These are phyloP conservation scores for Carterocephalus palaemon DNA, from an alignment of 2,888 invertebrate genomes.

Conservation along the genomic window DNA sequence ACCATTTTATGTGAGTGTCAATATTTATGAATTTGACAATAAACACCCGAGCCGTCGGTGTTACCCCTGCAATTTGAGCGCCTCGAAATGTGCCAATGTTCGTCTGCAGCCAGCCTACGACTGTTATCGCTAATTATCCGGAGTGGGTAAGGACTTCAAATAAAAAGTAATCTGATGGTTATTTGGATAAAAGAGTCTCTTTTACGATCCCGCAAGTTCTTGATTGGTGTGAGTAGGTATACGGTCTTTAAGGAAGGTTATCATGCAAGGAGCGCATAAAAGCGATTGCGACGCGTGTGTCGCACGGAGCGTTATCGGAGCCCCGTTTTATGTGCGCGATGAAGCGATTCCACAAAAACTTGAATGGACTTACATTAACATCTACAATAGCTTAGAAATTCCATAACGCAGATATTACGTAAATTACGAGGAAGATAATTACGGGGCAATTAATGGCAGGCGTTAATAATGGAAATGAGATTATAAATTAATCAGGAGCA, in stretches of 20 bases:
- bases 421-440: conserved; percentile 47
- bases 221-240: conserved; percentile 53
- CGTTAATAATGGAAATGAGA: conserved; percentile 55
- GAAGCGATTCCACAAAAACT: conserved; percentile 19
- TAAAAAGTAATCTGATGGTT: conserved; percentile 66
- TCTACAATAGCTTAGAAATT: conserved; percentile 27
- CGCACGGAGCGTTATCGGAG: conserved; percentile 47
- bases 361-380: conserved; percentile 15
- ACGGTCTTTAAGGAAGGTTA: conserved; percentile 56
- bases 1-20: conserved; percentile 67
- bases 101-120: conserved; percentile 33
- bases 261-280: conserved; percentile 67
- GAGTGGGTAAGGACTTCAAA: conserved; percentile 54
- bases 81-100: conserved; percentile 45
- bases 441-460: conserved; percentile 45
- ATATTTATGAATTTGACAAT: conserved; percentile 77
- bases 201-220: conserved; percentile 53
- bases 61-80: conserved; percentile 59
- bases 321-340: conserved; percentile 40
- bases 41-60: conserved; percentile 55
- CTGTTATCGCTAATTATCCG: conserved; percentile 60
- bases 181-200: conserved; percentile 62
- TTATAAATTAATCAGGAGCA: conserved; percentile 63
- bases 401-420: conserved; percentile 36
- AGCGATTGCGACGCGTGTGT: conserved; percentile 52